phyloP scores from a whole-genome alignment of 23 tunicate genomes.

The Clavelina lepadiformis region DNA sequence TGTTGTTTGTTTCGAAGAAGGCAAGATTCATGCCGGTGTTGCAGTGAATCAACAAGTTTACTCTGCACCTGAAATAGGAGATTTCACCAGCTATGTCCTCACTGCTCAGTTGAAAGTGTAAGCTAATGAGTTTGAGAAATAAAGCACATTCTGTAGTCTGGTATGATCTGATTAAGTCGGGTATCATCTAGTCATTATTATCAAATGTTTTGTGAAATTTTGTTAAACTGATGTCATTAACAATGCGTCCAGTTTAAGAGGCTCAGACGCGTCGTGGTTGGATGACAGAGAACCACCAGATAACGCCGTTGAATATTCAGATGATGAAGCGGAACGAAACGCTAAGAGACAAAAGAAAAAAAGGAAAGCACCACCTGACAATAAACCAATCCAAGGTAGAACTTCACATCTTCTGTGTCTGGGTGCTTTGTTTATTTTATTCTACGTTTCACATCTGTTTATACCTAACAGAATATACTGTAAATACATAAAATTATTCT shows the following conservation, averaged over 20 bases:
- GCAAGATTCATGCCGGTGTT: constrained; percentile 1
- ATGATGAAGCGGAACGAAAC: constrained; percentile 42
- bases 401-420: too few relatives aligned
- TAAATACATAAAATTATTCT: too few relatives aligned
- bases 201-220: not conserved
- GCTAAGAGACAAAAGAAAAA: constrained; percentile 26
- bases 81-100: constrained; percentile 40
- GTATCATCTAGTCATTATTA: not conserved
- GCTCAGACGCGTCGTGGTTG: constrained; percentile 64
- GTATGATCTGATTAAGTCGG: not conserved
- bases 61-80: constrained; percentile 31
- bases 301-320: constrained; percentile 41
- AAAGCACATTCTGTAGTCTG: too few relatives aligned
- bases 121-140: too few relatives aligned
- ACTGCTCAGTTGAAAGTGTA: constrained; percentile 26
- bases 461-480: too few relatives aligned
- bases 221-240: not conserved
- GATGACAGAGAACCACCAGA: constrained; percentile 52
- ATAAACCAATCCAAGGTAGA: too few relatives aligned
- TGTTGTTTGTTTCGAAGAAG: constrained; percentile 49
- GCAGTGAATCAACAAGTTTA: constrained; percentile 14
- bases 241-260: constrained; percentile 24
- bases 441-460: too few relatives aligned
- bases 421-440: too few relatives aligned
- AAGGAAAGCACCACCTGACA: too few relatives aligned